Evolutionary conservation across 2,888 invertebrate genomes (phyloP).

Genomic region (Hydraecia micacea): DNA sequence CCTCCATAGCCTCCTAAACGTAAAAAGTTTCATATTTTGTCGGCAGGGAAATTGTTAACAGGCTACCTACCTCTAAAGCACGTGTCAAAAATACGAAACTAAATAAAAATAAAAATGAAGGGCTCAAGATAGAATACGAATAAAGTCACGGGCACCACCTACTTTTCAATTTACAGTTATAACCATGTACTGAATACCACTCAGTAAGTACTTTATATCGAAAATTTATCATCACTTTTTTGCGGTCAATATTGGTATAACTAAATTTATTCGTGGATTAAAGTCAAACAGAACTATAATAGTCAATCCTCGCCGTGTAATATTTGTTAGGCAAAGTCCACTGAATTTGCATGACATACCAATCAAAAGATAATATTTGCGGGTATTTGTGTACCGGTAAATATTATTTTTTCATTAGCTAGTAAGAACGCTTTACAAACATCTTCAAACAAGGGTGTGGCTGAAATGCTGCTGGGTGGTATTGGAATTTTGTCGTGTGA

Average conservation of each 20-base stretch:
- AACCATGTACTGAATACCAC: not conserved
- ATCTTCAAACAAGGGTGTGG: constrained; percentile 43
- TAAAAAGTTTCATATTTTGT: no score
- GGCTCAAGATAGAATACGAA: not conserved
- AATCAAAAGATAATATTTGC: constrained; percentile 55
- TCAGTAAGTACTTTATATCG: not conserved
- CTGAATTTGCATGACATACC: constrained; percentile 49
- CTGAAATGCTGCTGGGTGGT: not conserved
- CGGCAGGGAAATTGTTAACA: no score
- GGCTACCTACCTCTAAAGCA: not conserved
- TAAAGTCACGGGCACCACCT: no score
- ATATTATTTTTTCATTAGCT: constrained; percentile 61
- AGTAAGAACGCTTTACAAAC: constrained; percentile 23
- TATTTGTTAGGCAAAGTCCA: constrained; percentile 47
- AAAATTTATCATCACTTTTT: constrained; percentile 21
- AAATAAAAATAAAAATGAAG: not conserved
- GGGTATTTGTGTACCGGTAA: constrained; percentile 23
- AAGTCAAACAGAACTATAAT: constrained; percentile 40
- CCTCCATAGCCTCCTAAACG: no score
- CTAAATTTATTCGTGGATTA: constrained; percentile 44
- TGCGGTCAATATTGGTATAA: constrained; percentile 23
- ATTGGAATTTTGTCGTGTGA: constrained; percentile 1
- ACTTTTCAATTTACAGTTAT: constrained; percentile 2
- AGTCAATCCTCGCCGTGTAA: constrained; percentile 28
- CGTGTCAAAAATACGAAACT: no score